Percentiles rank a stretch among this genome's conserved stretches.
These are phyloP conservation scores for Callyntrura guangdongensis DNA, from an alignment of 2,888 invertebrate genomes.

Conservation along the genomic window DNA sequence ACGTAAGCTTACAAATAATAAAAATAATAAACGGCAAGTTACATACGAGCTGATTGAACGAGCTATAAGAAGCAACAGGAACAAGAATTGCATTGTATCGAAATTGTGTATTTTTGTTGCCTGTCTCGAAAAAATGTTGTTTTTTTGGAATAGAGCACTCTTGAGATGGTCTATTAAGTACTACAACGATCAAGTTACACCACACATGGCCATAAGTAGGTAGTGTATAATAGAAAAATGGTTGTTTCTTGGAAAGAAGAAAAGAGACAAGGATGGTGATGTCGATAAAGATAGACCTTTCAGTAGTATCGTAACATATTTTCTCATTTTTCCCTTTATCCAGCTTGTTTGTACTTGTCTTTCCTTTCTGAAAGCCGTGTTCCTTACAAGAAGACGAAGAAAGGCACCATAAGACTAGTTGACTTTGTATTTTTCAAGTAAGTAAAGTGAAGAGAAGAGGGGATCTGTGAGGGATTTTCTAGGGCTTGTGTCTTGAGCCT, in stretches of 20 bases:
- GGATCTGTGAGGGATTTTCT: conserved; percentile 62
- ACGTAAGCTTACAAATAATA: conserved; percentile 1
- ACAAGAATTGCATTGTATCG: neutral
- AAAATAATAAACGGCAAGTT: conserved; percentile 2
- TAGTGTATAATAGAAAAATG: neutral
- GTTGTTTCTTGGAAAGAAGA: neutral
- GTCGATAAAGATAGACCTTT: conserved; percentile 6
- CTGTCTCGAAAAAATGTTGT: neutral
- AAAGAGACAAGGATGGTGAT: conserved; percentile 1
- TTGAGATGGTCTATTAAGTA: conserved; percentile 18
- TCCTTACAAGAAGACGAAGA: neutral
- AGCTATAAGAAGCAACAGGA: conserved; percentile 14
- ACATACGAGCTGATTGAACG: neutral
- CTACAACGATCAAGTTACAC: conserved; percentile 5
- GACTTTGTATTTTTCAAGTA: conserved; percentile 1
- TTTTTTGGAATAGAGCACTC: neutral
- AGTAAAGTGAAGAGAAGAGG: conserved; percentile 41
- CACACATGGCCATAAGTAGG: neutral
- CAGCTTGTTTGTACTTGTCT: neutral
- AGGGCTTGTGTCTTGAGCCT: conserved; percentile 60
- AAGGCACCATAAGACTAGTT: neutral
- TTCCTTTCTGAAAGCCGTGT: neutral
- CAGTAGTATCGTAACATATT: neutral
- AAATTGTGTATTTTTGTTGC: neutral
- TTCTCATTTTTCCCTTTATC: neutral